Percentiles rank a stretch among this genome's conserved stretches.
Evolutionary conservation across 2,797 vertebrate species (phyloP).

Genomic region (Spinibarbus caldwelli): DNA sequence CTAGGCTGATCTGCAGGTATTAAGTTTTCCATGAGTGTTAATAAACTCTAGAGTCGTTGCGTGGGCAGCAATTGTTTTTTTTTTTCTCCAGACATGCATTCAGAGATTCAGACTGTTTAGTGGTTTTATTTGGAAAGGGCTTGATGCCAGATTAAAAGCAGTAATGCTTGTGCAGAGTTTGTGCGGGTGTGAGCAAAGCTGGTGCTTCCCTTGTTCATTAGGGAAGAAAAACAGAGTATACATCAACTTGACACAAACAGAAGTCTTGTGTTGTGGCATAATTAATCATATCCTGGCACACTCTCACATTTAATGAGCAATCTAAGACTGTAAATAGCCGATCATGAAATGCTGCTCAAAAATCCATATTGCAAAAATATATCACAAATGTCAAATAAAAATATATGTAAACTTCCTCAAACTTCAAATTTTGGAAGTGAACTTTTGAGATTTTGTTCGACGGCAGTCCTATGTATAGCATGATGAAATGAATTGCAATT

Average conservation of each 20-base stretch:
- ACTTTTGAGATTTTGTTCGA: neutral
- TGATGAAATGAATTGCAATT: neutral
- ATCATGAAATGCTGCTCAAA: constrained; percentile 67
- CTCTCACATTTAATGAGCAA: constrained; percentile 75
- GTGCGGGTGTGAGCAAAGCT: constrained; percentile 51
- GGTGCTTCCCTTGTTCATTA: constrained; percentile 75
- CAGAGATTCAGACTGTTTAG: constrained; percentile 12
- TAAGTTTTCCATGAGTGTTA: neutral
- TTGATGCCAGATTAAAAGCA: constrained; percentile 52
- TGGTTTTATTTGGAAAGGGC: constrained; percentile 45
- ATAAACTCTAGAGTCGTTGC: constrained; percentile 6
- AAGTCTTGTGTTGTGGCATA: constrained; percentile 75
- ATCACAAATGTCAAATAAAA: constrained; percentile 51
- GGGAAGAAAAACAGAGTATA: constrained; percentile 74
- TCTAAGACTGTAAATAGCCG: constrained; percentile 73
- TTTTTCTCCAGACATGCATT: neutral
- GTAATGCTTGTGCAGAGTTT: constrained; percentile 35
- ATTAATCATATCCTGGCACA: constrained; percentile 77
- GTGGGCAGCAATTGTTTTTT: constrained; percentile 5
- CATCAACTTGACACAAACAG: constrained; percentile 81
- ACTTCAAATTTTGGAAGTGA: neutral
- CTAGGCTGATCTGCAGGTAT: neutral
- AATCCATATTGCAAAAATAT: constrained; percentile 60
- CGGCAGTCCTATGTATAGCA: neutral
- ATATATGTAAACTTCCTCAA: constrained; percentile 24